Conservation (phyloP, 2,888 invertebrate genomes). For the Brachyopa scutellaris region DNA sequence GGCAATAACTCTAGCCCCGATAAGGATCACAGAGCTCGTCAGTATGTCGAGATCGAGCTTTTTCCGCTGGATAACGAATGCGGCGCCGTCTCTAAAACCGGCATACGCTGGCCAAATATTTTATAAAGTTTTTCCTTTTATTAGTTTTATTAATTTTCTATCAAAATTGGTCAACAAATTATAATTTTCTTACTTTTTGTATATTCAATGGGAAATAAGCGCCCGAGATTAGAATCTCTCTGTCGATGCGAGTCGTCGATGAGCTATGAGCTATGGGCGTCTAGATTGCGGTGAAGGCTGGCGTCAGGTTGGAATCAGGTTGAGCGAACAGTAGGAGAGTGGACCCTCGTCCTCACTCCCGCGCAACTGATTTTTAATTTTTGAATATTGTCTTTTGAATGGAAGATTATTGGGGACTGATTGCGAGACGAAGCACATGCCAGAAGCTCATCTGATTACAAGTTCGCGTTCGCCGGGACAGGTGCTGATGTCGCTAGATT, state of each 20-base stretch:
- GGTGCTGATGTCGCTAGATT: slow-evolving; percentile 28
- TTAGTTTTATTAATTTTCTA: slow-evolving; percentile 39
- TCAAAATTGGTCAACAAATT: neutral
- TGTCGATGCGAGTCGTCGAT: no score
- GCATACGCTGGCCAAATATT: neutral
- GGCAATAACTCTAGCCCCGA: slow-evolving; percentile 23
- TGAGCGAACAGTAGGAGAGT: slow-evolving; percentile 9
- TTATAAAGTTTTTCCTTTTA: slow-evolving; percentile 34
- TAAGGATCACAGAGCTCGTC: slow-evolving; percentile 15
- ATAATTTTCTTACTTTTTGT: slow-evolving; percentile 21
- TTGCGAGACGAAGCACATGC: slow-evolving; percentile 17
- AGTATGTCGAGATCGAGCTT: slow-evolving; percentile 41
- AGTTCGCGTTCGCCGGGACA: neutral
- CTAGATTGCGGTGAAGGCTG: slow-evolving; percentile 28
- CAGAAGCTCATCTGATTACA: slow-evolving; percentile 22
- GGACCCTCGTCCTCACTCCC: slow-evolving; percentile 4
- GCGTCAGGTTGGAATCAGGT: slow-evolving; percentile 38
- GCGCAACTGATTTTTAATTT: slow-evolving; percentile 27
- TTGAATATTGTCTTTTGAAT: slow-evolving; percentile 27
- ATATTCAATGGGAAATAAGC: slow-evolving; percentile 13
- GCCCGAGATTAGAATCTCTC: slow-evolving; percentile 49
- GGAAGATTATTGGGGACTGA: slow-evolving; percentile 8
- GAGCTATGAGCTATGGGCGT: slow-evolving; percentile 46
- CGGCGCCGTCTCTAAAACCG: slow-evolving; percentile 10
- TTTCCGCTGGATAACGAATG: slow-evolving; percentile 14